Evolutionary conservation across 2,113 vertebrate species (phyloP).

Genomic region (Motacilla alba): DNA sequence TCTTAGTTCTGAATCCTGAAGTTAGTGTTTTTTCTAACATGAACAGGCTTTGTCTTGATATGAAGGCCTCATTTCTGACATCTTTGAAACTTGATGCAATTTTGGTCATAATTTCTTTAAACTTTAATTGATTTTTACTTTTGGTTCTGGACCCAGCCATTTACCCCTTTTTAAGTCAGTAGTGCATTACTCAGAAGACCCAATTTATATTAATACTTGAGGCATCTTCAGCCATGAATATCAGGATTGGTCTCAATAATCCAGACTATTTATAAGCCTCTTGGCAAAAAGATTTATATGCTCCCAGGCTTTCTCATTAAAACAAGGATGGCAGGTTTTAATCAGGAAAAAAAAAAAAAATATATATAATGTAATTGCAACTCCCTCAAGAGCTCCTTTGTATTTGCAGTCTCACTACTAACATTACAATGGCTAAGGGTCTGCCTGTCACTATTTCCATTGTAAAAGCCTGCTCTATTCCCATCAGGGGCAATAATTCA

Average conservation of each 20-base stretch:
- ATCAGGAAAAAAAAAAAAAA: background rate
- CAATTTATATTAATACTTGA: background rate
- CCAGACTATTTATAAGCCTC: background rate
- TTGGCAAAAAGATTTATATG: background rate
- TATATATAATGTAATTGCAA: background rate
- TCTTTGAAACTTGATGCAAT: background rate
- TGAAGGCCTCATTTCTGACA: background rate
- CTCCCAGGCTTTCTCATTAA: background rate
- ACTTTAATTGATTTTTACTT: background rate
- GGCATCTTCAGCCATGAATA: background rate
- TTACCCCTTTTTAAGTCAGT: background rate
- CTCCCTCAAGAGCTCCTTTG: constrained; percentile 10
- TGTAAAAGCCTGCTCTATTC: constrained; percentile 16
- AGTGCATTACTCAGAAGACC: background rate
- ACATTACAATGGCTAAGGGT: constrained; percentile 17
- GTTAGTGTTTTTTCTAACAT: background rate
- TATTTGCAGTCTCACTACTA: constrained; percentile 6
- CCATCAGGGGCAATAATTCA: background rate
- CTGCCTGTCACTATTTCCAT: background rate
- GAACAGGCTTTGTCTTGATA: background rate
- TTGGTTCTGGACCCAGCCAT: background rate
- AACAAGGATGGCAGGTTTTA: background rate
- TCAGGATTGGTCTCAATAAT: background rate
- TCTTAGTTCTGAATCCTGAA: background rate
- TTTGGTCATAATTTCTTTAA: background rate